A percentile compares a stretch with the other conserved stretches of the same genome.
phyloP scores from a whole-genome alignment of 2,797 vertebrate genomes.

The Dipus sagitta region DNA sequence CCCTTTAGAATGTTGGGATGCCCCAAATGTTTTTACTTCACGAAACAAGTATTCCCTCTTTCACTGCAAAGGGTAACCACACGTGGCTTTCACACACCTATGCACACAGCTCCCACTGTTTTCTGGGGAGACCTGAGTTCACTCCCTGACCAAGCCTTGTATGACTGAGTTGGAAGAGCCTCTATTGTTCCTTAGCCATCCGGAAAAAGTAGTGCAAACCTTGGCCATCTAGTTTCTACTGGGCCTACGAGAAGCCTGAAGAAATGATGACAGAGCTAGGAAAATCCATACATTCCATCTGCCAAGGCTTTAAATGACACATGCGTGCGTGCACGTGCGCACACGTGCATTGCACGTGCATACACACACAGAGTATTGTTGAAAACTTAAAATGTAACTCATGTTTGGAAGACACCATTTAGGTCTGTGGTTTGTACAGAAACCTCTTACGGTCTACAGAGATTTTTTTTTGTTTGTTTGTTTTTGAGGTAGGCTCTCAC shows the following conservation, averaged over 20 bases:
- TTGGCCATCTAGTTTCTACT: neutral
- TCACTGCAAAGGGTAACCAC: neutral
- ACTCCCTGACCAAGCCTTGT: neutral
- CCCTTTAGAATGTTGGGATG: neutral
- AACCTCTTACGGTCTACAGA: neutral
- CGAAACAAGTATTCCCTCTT: constrained; percentile 25
- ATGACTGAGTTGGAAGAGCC: neutral
- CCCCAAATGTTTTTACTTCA: constrained; percentile 29
- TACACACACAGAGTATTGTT: neutral
- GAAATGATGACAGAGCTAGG: constrained; percentile 7
- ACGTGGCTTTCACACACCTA: neutral
- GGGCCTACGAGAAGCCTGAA: neutral
- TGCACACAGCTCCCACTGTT: neutral
- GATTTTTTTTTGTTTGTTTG: neutral
- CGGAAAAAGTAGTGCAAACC: constrained; percentile 6
- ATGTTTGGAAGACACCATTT: neutral
- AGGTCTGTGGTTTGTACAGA: neutral
- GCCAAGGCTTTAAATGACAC: neutral
- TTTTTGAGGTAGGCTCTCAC: no score
- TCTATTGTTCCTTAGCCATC: neutral
- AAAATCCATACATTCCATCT: constrained; percentile 13
- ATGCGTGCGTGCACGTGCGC: no score
- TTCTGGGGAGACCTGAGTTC: neutral
- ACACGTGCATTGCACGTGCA: no score
- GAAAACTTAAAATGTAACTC: neutral